Percentiles rank a stretch among this genome's conserved stretches.
phyloP scores from a whole-genome alignment of 2,797 vertebrate species.

The Tympanoctomys barrerae region DNA sequence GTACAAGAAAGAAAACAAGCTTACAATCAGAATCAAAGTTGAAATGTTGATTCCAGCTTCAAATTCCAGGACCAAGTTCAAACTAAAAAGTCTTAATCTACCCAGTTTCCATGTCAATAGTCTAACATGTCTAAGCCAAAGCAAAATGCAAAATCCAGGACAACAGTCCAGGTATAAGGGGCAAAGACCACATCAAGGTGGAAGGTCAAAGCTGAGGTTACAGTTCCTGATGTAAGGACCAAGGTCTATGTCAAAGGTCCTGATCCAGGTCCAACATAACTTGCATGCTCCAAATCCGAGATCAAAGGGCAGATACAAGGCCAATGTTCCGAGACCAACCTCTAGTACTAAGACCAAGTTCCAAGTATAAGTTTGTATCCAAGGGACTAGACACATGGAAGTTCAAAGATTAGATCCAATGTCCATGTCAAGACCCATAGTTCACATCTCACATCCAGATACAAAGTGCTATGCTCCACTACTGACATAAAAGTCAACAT shows the following conservation, averaged over 20 bases:
- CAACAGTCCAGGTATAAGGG: background rate
- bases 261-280: background rate
- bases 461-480: background rate
- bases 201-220: background rate
- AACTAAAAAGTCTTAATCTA: background rate
- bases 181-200: background rate
- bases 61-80: background rate
- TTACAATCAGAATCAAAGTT: slow-evolving; percentile 23
- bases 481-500: background rate
- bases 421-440: background rate
- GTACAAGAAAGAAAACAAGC: background rate
- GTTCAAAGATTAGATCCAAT: background rate
- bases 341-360: background rate
- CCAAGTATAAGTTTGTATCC: background rate
- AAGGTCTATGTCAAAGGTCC: background rate
- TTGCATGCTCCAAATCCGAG: background rate
- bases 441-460: background rate
- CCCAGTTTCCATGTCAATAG: background rate
- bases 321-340: background rate
- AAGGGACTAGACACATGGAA: background rate
- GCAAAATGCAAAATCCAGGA: background rate
- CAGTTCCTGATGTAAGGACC: background rate
- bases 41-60: background rate
- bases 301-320: background rate
- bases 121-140: background rate